Evolutionary conservation across 2,797 vertebrate genomes (phyloP).

Genomic region (Propithecus perrieri): DNA sequence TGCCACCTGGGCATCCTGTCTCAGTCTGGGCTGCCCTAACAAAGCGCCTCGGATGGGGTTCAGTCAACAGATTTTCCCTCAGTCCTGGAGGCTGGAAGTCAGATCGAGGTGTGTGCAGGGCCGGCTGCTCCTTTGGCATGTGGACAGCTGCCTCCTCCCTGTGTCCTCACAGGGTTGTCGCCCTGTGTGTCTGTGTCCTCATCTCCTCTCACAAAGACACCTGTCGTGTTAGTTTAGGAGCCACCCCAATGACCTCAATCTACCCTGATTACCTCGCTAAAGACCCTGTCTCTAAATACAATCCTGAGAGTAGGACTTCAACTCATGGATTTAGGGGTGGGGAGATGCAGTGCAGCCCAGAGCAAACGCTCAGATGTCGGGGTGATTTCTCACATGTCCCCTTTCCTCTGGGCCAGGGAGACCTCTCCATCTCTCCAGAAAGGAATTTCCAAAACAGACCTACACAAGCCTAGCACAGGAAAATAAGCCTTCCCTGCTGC

Average conservation of each 20-base stretch:
- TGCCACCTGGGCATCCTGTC: not conserved
- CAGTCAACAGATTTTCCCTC: not conserved
- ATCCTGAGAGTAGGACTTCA: not conserved
- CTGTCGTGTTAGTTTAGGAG: not conserved
- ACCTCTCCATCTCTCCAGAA: not conserved
- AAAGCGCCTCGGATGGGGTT: not conserved
- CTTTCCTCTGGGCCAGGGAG: not conserved
- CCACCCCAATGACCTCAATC: not conserved
- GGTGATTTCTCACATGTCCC: fast-evolving
- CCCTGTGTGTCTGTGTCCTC: not conserved
- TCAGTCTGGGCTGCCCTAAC: not conserved
- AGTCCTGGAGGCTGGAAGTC: not conserved
- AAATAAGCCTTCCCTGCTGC: fast-evolving
- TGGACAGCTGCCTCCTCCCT: not conserved
- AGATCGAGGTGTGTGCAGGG: not conserved
- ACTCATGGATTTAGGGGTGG: not conserved
- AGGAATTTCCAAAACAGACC: not conserved
- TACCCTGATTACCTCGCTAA: not conserved
- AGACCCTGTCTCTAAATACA: not conserved
- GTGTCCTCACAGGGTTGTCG: not conserved
- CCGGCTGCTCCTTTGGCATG: not conserved
- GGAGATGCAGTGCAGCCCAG: not conserved
- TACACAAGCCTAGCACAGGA: not conserved
- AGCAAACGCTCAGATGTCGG: not conserved
- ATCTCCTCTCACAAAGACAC: not conserved